phyloP scores from a whole-genome alignment of 2,113 vertebrate genomes.

The Trogon surrucura region DNA sequence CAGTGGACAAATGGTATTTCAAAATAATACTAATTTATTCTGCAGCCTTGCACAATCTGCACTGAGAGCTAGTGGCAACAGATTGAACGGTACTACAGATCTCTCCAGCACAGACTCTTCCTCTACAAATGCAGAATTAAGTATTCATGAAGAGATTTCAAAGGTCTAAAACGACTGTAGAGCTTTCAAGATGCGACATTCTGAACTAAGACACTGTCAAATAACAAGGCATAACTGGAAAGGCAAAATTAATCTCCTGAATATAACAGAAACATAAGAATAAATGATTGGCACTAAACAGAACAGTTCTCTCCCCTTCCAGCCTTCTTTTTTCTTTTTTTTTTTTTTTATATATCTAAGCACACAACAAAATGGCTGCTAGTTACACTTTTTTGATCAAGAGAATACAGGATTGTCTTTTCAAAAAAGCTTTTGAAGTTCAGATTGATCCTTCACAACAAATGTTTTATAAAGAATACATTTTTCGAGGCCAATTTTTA shows the following conservation, averaged over 20 bases:
- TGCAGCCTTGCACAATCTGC: constrained; percentile 1
- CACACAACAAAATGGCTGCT: constrained; percentile 13
- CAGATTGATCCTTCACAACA: not conserved
- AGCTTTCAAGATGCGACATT: constrained; percentile 45
- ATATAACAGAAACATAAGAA: not conserved
- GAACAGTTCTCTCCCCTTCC: not conserved
- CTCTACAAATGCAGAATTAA: constrained; percentile 53
- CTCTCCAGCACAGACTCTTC: constrained; percentile 32
- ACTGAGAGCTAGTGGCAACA: constrained; percentile 27
- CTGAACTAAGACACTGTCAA: constrained; percentile 45
- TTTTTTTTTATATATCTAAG: not conserved
- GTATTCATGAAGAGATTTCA: constrained; percentile 61
- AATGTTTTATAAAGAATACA: not conserved
- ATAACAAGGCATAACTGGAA: constrained; percentile 21
- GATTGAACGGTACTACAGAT: constrained; percentile 28
- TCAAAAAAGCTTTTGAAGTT: not conserved
- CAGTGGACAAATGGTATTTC: constrained; percentile 22
- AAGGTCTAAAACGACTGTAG: constrained; percentile 50
- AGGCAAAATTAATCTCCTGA: constrained; percentile 14
- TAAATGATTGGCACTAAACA: not conserved
- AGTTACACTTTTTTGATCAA: constrained; percentile 14
- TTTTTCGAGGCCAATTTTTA: not conserved
- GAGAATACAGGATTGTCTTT: not conserved
- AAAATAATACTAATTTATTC: constrained; percentile 58
- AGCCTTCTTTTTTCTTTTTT: not conserved